phyloP scores from a whole-genome alignment of 2,888 invertebrate genomes.

The Buathra laborator region DNA sequence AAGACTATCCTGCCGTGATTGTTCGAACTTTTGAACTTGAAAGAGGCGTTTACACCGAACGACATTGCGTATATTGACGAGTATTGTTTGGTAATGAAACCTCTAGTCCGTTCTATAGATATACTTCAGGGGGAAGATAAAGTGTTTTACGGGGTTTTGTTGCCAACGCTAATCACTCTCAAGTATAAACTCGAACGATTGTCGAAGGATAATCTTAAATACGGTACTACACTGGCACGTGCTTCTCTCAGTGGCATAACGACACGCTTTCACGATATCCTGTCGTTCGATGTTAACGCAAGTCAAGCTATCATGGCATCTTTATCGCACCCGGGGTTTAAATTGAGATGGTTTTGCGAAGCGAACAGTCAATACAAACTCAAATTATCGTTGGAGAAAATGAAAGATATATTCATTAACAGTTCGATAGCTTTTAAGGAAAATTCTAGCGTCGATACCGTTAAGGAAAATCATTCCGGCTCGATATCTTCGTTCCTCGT shows the following conservation, averaged over 20 bases:
- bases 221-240: constrained; percentile 25
- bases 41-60: constrained; percentile 35
- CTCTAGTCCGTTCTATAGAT: constrained; percentile 50
- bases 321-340: constrained; percentile 39
- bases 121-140: constrained; percentile 53
- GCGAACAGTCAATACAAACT: not conserved
- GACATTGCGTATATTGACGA: constrained; percentile 48
- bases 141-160: constrained; percentile 46
- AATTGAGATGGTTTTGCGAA: constrained; percentile 28
- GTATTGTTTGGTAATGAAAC: constrained; percentile 41
- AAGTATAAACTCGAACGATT: constrained; percentile 29
- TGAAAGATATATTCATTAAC: constrained; percentile 12
- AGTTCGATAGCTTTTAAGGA: not conserved
- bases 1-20: constrained; percentile 24
- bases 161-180: constrained; percentile 36
- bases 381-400: constrained; percentile 15
- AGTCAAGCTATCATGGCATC: constrained; percentile 42
- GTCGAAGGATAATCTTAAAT: constrained; percentile 40
- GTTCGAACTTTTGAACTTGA: constrained; percentile 30
- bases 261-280: constrained; percentile 37
- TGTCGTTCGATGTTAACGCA: constrained; percentile 20
- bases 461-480: not conserved
- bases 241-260: constrained; percentile 28
- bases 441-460: not conserved
- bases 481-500: constrained; percentile 23